Percentiles rank a stretch among this genome's conserved stretches.
phyloP scores from a whole-genome alignment of 1,140 invertebrate genomes.

The Ditylenchus dipsaci region DNA sequence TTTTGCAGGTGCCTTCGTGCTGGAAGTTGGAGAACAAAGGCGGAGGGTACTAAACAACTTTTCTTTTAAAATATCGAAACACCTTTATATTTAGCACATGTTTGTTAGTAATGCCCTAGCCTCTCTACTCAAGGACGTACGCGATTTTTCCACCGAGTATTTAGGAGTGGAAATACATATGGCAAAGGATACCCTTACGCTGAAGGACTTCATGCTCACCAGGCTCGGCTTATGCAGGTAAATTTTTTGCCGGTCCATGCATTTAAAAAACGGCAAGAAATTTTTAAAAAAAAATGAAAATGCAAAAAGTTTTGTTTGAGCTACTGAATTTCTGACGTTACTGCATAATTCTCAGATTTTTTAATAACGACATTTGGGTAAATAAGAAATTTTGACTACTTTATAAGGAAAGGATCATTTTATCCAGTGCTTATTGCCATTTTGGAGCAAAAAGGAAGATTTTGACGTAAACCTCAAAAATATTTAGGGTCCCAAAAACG shows the following conservation, averaged over 20 bases:
- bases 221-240: slow-evolving; percentile 85
- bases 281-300: no score
- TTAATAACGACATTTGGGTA: no score
- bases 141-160: slow-evolving; percentile 73
- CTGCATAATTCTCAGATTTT: no score
- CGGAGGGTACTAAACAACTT: slow-evolving; percentile 30
- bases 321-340: no score
- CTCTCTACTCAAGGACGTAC: slow-evolving; percentile 77
- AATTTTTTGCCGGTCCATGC: slow-evolving; percentile 9
- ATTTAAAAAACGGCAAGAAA: no score
- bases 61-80: neutral
- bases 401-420: no score
- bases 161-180: slow-evolving; percentile 78
- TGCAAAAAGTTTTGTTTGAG: no score
- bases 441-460: no score
- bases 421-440: no score
- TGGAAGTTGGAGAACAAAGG: slow-evolving; percentile 61
- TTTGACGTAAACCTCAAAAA: no score
- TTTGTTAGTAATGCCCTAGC: slow-evolving; percentile 78
- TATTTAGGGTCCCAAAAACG: no score
- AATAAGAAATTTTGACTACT: no score
- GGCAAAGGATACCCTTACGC: slow-evolving; percentile 73
- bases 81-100: slow-evolving; percentile 66
- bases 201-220: slow-evolving; percentile 77
- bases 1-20: slow-evolving; percentile 72